Evolutionary conservation across 1,140 invertebrate genomes (phyloP).

Genomic region (Diachasma alloeum): DNA sequence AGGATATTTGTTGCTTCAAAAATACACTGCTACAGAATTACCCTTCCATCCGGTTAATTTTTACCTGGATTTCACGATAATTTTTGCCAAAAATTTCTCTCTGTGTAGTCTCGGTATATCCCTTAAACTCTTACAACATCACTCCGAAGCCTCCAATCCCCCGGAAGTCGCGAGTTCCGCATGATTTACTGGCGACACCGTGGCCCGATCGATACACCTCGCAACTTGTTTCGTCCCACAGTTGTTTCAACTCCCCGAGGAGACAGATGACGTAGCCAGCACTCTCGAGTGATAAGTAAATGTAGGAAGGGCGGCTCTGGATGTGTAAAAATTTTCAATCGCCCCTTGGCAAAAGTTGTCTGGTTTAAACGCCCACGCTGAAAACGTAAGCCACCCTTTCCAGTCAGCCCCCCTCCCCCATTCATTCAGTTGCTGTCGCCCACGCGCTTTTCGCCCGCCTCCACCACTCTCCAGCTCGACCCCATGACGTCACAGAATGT

Average conservation of each 20-base stretch:
- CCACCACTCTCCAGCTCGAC: neutral
- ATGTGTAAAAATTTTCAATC: neutral
- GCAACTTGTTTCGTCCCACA: neutral
- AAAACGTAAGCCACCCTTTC: neutral
- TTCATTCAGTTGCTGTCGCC: constrained; percentile 41
- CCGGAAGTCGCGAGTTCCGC: neutral
- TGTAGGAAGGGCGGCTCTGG: neutral
- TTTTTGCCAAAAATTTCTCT: too few relatives aligned
- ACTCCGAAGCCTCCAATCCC: neutral
- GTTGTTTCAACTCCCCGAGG: neutral
- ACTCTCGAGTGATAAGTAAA: neutral
- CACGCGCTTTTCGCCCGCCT: constrained; percentile 22
- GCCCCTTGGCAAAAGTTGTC: neutral
- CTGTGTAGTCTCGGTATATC: too few relatives aligned
- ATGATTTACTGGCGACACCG: neutral
- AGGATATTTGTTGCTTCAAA: too few relatives aligned
- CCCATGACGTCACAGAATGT: constrained; percentile 42
- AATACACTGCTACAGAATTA: too few relatives aligned
- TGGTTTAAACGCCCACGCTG: neutral
- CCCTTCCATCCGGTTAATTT: too few relatives aligned
- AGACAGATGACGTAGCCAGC: neutral
- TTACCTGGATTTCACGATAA: too few relatives aligned
- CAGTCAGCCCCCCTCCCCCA: neutral
- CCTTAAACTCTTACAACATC: neutral
- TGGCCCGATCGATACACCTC: neutral